Percentiles rank a stretch among this genome's conserved stretches.
Evolutionary conservation across 2,113 vertebrate genomes (phyloP).

Genomic region (Halcyon senegalensis): DNA sequence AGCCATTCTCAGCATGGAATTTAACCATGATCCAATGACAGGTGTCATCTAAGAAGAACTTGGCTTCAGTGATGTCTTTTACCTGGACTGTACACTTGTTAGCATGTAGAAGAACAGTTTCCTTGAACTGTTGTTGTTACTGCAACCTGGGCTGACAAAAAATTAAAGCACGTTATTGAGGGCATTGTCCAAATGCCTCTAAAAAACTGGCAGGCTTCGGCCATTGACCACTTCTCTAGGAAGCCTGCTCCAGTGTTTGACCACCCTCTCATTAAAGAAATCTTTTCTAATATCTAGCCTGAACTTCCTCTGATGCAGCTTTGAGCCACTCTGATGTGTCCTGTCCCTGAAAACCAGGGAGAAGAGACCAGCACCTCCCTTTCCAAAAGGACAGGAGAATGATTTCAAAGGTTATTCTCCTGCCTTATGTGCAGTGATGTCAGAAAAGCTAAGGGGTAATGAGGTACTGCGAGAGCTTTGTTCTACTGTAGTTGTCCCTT

Average conservation of each 20-base stretch:
- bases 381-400: background rate
- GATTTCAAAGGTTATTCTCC: background rate
- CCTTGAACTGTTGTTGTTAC: background rate
- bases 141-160: background rate
- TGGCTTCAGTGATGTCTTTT: background rate
- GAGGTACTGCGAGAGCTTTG: background rate
- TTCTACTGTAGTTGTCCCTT: background rate
- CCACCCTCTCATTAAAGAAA: background rate
- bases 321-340: background rate
- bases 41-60: background rate
- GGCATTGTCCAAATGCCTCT: background rate
- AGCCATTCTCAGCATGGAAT: background rate
- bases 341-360: background rate
- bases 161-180: accelerated
- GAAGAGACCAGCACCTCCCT: background rate
- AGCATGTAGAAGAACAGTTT: background rate
- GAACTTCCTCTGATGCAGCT: background rate
- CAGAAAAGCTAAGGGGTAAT: background rate
- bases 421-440: background rate
- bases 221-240: background rate
- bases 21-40: background rate
- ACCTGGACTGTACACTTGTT: background rate
- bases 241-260: background rate
- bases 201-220: background rate
- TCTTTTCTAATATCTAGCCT: background rate